Conservation (phyloP, 1,140 invertebrate genomes). For the Paracyclopina nana region DNA sequence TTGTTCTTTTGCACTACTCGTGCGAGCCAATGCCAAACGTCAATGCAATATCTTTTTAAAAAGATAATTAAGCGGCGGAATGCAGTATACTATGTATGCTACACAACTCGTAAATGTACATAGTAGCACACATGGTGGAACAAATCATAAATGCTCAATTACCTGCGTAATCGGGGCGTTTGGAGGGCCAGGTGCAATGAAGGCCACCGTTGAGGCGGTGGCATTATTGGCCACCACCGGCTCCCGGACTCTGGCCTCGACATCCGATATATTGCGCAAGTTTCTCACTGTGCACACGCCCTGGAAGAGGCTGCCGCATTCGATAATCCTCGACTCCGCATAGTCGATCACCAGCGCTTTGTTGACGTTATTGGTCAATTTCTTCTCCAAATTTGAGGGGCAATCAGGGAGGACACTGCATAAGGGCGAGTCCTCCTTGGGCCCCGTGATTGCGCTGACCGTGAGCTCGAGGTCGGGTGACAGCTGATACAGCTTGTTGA, state of each 20-base stretch:
- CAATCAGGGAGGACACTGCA: constrained; percentile 51
- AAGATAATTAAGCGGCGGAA: too few relatives aligned
- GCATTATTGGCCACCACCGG: constrained; percentile 87
- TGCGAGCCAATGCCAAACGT: too few relatives aligned
- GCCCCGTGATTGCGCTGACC: constrained; percentile 61
- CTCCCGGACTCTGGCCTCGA: constrained; percentile 50
- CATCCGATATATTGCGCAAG: constrained; percentile 66
- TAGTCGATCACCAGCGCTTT: constrained; percentile 90
- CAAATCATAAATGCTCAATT: too few relatives aligned
- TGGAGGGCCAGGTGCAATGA: constrained; percentile 81
- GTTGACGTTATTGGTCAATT: constrained; percentile 72
- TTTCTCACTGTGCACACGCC: constrained; percentile 73
- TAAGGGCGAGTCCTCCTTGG: constrained; percentile 62
- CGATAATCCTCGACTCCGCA: constrained; percentile 64
- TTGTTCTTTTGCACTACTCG: too few relatives aligned
- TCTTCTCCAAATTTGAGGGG: constrained; percentile 42
- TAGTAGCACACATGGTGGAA: too few relatives aligned
- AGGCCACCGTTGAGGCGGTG: constrained; percentile 81
- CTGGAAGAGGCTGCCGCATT: constrained; percentile 72
- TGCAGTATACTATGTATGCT: too few relatives aligned
- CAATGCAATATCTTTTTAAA: too few relatives aligned
- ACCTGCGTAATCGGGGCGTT: constrained; percentile 46
- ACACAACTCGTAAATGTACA: too few relatives aligned
- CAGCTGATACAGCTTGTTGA: constrained; percentile 80
- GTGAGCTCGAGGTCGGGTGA: constrained; percentile 59